These are phyloP conservation scores for Thera obeliscata DNA, from an alignment of 2,888 invertebrate genomes.

Conservation along the genomic window DNA sequence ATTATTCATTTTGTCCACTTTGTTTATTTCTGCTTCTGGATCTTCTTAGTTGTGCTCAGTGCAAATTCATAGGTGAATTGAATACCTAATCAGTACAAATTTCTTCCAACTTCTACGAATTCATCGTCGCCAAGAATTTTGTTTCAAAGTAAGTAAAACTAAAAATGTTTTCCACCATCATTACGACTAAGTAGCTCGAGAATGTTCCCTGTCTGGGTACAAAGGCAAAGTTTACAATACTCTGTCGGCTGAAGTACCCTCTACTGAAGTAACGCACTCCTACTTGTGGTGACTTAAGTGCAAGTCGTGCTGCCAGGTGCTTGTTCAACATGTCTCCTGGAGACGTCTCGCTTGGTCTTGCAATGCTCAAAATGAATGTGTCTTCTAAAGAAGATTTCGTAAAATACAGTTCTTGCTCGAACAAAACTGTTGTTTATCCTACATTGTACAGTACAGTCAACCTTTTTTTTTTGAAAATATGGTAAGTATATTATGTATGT, in stretches of 20 bases:
- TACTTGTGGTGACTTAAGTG: constrained; percentile 60
- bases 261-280: constrained; percentile 50
- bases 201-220: constrained; percentile 51
- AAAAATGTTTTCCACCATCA: constrained; percentile 29
- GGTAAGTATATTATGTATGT: too few relatives aligned
- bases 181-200: constrained; percentile 41
- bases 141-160: constrained; percentile 31
- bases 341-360: constrained; percentile 13
- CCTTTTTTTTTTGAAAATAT: too few relatives aligned
- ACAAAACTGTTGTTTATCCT: neutral
- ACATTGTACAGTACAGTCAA: neutral
- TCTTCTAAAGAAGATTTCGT: constrained; percentile 13
- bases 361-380: constrained; percentile 6
- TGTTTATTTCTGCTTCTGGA: neutral
- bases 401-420: constrained; percentile 4
- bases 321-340: constrained; percentile 76
- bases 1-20: constrained; percentile 5
- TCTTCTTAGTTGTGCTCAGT: neutral
- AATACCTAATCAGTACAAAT: too few relatives aligned
- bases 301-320: constrained; percentile 61
- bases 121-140: neutral
- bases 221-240: constrained; percentile 57
- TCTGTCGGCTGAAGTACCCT: constrained; percentile 55
- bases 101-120: too few relatives aligned
- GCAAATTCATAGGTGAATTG: too few relatives aligned